Evolutionary conservation across 2,797 vertebrate species (phyloP).

Genomic region (Pseudotriccus pelzelni): DNA sequence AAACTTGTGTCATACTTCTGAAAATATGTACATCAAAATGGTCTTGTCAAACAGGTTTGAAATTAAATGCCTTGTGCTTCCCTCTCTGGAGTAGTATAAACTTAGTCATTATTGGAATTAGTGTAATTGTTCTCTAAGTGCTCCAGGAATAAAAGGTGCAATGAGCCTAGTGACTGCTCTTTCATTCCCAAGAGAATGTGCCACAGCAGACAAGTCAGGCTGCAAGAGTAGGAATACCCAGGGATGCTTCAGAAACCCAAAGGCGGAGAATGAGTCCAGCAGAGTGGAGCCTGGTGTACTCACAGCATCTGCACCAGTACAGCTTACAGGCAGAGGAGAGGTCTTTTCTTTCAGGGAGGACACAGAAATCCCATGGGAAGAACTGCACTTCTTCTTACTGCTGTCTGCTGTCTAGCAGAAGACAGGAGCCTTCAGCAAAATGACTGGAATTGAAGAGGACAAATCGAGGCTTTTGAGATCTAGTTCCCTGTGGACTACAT

Average conservation of each 20-base stretch:
- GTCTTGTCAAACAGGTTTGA: conserved; percentile 35
- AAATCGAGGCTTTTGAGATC: background rate
- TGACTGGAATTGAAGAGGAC: background rate
- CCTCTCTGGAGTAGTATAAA: conserved; percentile 7
- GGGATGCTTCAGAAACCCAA: background rate
- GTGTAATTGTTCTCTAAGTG: conserved; percentile 29
- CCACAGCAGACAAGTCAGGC: background rate
- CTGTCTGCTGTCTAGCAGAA: background rate
- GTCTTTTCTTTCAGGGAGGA: background rate
- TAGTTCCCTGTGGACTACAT: background rate
- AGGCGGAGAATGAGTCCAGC: background rate
- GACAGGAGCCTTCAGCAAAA: background rate
- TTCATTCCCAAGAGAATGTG: background rate
- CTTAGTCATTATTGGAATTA: conserved; percentile 51
- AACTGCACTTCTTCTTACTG: background rate
- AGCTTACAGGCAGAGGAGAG: background rate
- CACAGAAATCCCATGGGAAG: background rate
- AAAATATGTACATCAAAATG: conserved; percentile 30
- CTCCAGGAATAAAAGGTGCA: conserved; percentile 50
- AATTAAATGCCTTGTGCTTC: conserved; percentile 16
- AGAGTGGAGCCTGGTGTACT: rapidly evolving
- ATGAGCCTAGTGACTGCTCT: background rate
- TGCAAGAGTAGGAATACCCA: background rate
- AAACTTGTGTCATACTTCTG: conserved; percentile 15
- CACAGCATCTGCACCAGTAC: rapidly evolving